Evolutionary conservation across 2,888 invertebrate genomes (phyloP).

Genomic region (Eulithis testata): DNA sequence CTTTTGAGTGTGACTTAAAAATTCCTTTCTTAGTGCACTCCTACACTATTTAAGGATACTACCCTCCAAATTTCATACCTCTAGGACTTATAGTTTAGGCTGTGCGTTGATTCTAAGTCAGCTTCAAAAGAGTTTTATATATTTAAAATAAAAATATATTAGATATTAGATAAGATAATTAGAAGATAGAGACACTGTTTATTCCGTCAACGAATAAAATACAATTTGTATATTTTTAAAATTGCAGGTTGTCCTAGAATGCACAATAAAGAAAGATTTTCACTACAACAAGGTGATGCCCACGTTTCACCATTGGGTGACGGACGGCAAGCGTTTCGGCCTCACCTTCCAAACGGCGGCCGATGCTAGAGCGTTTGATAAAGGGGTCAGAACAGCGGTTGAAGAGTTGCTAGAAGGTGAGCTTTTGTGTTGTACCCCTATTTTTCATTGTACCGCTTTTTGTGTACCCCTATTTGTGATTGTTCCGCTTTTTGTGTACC

Average conservation of each 20-base stretch:
- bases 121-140: no score
- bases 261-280: conserved; percentile 97
- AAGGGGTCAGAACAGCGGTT: conserved; percentile 94
- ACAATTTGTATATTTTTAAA: background rate
- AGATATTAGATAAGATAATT: no score
- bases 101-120: no score
- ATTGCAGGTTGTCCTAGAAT: conserved; percentile 94
- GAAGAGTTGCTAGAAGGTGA: conserved; percentile 96
- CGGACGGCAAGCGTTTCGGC: conserved; percentile 97
- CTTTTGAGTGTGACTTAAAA: no score
- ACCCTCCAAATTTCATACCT: no score
- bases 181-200: no score
- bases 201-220: no score
- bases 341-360: conserved; percentile 98
- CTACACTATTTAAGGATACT: no score
- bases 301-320: conserved; percentile 99
- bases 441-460: background rate
- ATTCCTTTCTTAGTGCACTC: no score
- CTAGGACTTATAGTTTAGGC: no score
- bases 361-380: conserved; percentile 97
- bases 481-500: no score
- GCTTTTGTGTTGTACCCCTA: conserved; percentile 39
- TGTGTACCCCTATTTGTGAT: background rate
- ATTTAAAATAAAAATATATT: no score
- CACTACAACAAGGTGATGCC: conserved; percentile 99